phyloP scores from a whole-genome alignment of 2,888 invertebrate species.

The Diploptera punctata region DNA sequence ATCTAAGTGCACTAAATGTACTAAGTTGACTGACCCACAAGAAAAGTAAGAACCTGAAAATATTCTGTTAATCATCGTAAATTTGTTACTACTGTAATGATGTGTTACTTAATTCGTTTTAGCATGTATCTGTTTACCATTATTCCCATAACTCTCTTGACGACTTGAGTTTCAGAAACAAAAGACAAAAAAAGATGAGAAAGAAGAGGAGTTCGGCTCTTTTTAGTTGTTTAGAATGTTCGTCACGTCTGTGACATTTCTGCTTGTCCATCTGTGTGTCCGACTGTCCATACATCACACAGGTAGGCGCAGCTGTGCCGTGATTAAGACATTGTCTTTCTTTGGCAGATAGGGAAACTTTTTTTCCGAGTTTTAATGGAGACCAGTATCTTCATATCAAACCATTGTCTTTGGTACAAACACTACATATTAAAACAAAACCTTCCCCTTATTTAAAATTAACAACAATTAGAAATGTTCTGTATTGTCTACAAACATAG shows the following conservation, averaged over 20 bases:
- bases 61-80: too few species aligned
- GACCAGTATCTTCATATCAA: neutral
- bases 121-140: neutral
- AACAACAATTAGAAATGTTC: too few species aligned
- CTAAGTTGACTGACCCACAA: too few species aligned
- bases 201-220: neutral
- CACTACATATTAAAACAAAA: neutral
- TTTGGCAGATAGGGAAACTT: neutral
- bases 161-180: conserved; percentile 21
- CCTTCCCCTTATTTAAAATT: too few species aligned
- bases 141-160: conserved; percentile 8
- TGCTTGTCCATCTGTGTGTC: conserved; percentile 7
- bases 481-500: too few species aligned
- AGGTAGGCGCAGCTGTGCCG: neutral
- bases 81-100: neutral
- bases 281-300: conserved; percentile 3
- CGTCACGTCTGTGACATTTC: conserved; percentile 22
- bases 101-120: neutral
- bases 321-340: conserved; percentile 25
- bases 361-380: neutral
- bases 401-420: neutral
- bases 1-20: too few species aligned
- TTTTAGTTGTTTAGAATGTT: conserved; percentile 19
- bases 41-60: too few species aligned
- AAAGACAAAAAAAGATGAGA: neutral